Base-by-base conservation (phyloP, 2,113 vertebrate species). In the Sclerurus mexicanus region DNA sequence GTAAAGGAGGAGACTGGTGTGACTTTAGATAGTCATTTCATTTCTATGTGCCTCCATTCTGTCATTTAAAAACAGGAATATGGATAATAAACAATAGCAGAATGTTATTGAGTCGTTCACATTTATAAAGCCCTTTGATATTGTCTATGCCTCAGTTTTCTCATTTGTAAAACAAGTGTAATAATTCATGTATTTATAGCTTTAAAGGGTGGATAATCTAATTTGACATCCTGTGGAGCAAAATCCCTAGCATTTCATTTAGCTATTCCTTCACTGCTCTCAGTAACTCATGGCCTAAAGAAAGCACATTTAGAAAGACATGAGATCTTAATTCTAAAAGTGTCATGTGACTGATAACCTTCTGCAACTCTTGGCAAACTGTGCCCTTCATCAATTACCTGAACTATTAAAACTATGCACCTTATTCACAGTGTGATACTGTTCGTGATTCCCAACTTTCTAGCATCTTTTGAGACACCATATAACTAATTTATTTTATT, bases 1-100 rank as follows among this genome's bases (percentile, higher is more conserved):
- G 93, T 93, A 96, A 96, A 97, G 95, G 75, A 95, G 95, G 94
- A 95, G 94, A 95, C 86, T 95, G 94, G 95, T 96, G 93, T 96
- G 90, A 96, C 92, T 95, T 96, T 94, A 89, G 96, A 90, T 72
- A 95, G 92, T 97, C 73, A 95, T 97, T 97, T 95, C 86, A 87
- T 92, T 95, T 87, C 93, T 87, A 27, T 96, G 67, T 94, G 95
- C 91, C 87, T 97, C 83, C 24, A 14, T 94, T 97, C 89, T 89
- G 81, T 71, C 88, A 89, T 96, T 95, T 94, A 76, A 95, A 97
- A 96, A 93, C 92, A 96, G 95, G 89, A 80, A 90, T 89, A 93
- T 50, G 93, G 92, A 92, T 96, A 95, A 95, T 96, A 97, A 97
- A 96, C 96, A 96, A 94, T 93, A 86, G 94, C 93, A 94, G 83